These are phyloP conservation scores for Gasterosteus nipponicus DNA, from an alignment of 2,113 vertebrate species.

Conservation along the genomic window DNA sequence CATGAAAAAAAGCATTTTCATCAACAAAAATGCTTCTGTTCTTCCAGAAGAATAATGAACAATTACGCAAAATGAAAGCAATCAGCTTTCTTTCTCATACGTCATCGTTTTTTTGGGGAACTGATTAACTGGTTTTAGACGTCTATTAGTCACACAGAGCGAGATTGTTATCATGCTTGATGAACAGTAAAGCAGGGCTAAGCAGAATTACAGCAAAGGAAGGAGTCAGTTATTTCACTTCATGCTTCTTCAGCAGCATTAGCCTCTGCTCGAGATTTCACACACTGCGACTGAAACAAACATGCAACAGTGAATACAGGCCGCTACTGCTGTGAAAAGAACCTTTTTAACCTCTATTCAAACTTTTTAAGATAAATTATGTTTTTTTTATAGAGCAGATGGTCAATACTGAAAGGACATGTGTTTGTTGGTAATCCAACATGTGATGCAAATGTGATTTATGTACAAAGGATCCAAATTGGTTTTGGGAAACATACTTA, in stretches of 20 bases:
- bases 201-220: conserved; percentile 46
- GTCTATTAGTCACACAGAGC: conserved; percentile 47
- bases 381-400: neutral
- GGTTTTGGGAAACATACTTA: neutral
- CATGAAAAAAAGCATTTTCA: neutral
- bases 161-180: conserved; percentile 51
- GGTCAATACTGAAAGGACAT: neutral
- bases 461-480: no score
- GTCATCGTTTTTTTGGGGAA: conserved; percentile 34
- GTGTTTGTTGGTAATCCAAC: no score
- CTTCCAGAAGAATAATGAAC: conserved; percentile 29
- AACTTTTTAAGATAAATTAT: neutral
- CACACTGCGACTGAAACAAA: conserved; percentile 7
- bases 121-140: conserved; percentile 39
- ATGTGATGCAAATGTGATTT: neutral
- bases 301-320: neutral
- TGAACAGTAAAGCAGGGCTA: conserved; percentile 55
- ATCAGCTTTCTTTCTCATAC: conserved; percentile 43
- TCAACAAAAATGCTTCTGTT: conserved; percentile 8
- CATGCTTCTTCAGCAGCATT: conserved; percentile 28
- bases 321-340: neutral
- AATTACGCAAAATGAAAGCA: conserved; percentile 46
- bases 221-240: conserved; percentile 48
- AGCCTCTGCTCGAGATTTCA: conserved; percentile 17
- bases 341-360: neutral